A percentile compares a stretch with the other conserved stretches of the same genome.
These are phyloP conservation scores for Artemisiospiza belli DNA, from an alignment of 2,113 vertebrate species.

Conservation along the genomic window DNA sequence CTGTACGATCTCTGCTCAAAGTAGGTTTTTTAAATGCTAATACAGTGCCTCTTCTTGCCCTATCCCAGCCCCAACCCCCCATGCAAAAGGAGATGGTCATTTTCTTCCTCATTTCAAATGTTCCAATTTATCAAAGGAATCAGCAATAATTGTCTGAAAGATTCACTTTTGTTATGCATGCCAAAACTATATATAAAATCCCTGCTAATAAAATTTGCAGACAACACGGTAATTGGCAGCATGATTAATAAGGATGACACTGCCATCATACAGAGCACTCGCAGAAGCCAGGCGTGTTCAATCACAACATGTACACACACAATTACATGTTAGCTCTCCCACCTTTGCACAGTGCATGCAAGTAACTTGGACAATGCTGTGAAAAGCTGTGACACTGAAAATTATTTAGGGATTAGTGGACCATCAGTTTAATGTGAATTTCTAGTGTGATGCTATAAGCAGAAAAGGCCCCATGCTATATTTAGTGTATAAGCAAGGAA, in stretches of 20 bases:
- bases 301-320: not conserved
- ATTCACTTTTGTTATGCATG: not conserved
- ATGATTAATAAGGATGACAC: not conserved
- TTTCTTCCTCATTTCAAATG: constrained; percentile 27
- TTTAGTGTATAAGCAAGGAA: not conserved
- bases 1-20: constrained; percentile 21
- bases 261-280: not conserved
- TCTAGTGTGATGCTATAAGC: not conserved
- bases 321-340: not conserved
- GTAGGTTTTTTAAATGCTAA: constrained; percentile 56
- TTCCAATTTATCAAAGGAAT: constrained; percentile 26
- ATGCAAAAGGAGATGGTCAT: not conserved
- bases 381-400: not conserved
- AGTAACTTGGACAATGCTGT: not conserved
- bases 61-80: not conserved
- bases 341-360: not conserved
- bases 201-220: constrained; percentile 26
- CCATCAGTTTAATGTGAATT: not conserved
- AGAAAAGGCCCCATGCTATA: not conserved
- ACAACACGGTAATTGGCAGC: constrained; percentile 22
- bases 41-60: constrained; percentile 1
- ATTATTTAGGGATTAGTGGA: not conserved
- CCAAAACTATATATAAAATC: constrained; percentile 22
- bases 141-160: constrained; percentile 34
- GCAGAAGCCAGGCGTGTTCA: not conserved